Conservation (phyloP, 1,140 invertebrate genomes). For the Microvelia longipes region DNA sequence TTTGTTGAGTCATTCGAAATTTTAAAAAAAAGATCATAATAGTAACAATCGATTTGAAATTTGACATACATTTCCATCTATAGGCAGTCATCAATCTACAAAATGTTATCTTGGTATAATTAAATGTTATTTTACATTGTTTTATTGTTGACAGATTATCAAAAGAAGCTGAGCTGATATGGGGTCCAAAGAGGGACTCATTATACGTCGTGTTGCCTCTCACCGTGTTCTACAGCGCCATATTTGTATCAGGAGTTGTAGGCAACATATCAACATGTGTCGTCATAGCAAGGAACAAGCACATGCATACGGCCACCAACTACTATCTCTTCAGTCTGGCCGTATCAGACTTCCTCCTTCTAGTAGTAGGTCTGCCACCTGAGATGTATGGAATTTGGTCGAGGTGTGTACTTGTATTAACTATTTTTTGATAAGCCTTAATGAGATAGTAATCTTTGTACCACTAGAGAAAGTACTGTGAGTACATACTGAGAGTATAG, state of each 20-base stretch:
- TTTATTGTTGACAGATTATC: background rate
- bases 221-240: constrained; percentile 51
- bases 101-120: too few species aligned
- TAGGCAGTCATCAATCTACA: too few species aligned
- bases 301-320: constrained; percentile 69
- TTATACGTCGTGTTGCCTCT: constrained; percentile 41
- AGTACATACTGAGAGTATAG: too few species aligned
- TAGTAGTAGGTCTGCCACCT: constrained; percentile 55
- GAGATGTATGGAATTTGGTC: constrained; percentile 69
- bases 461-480: too few species aligned
- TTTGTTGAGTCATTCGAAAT: too few species aligned
- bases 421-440: too few species aligned
- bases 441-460: too few species aligned
- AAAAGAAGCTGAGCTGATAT: background rate
- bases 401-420: constrained; percentile 53
- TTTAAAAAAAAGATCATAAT: too few species aligned
- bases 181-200: constrained; percentile 34
- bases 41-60: too few species aligned
- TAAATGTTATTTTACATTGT: background rate
- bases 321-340: constrained; percentile 78
- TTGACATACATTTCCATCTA: too few species aligned
- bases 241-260: constrained; percentile 63
- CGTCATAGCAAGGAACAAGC: constrained; percentile 63
- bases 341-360: constrained; percentile 66
- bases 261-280: constrained; percentile 75